Conservation (phyloP, 2,797 vertebrate species). For the Furcifer pardalis region DNA sequence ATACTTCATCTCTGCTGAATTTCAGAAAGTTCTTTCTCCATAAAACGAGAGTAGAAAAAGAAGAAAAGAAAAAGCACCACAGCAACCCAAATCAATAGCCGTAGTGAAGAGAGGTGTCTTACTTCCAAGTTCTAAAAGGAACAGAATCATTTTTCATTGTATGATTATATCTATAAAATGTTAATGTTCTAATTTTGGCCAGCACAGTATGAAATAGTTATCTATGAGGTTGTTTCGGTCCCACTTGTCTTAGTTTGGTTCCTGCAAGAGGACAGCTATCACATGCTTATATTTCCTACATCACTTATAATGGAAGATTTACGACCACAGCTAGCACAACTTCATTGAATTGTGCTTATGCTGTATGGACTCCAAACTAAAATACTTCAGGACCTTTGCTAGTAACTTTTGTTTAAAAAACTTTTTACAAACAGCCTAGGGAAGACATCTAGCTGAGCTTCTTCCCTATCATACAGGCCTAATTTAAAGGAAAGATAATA, state of each 20-base stretch:
- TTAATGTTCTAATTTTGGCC: slow-evolving; percentile 65
- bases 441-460: slow-evolving; percentile 4
- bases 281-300: slow-evolving; percentile 14
- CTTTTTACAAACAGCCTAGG: neutral
- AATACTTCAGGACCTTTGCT: slow-evolving; percentile 42
- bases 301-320: slow-evolving; percentile 48
- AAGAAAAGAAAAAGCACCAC: slow-evolving; percentile 8
- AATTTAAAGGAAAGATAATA: slow-evolving; percentile 9
- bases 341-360: slow-evolving; percentile 26
- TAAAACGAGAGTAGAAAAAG: slow-evolving; percentile 18
- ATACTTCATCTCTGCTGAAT: slow-evolving; percentile 8
- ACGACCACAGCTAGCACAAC: slow-evolving; percentile 14
- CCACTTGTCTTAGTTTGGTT: slow-evolving; percentile 51
- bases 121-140: slow-evolving; percentile 47
- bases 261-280: slow-evolving; percentile 44
- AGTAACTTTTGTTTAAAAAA: slow-evolving; percentile 27
- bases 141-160: slow-evolving; percentile 57
- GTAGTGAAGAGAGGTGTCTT: slow-evolving; percentile 41
- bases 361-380: slow-evolving; percentile 20
- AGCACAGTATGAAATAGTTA: slow-evolving; percentile 53
- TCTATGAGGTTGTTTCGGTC: slow-evolving; percentile 29
- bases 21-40: slow-evolving; percentile 32
- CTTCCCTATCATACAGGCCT: neutral
- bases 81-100: slow-evolving; percentile 42
- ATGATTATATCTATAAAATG: slow-evolving; percentile 67